Evolutionary conservation across 2,113 vertebrate species (phyloP).

Genomic region (Saguinus midas): DNA sequence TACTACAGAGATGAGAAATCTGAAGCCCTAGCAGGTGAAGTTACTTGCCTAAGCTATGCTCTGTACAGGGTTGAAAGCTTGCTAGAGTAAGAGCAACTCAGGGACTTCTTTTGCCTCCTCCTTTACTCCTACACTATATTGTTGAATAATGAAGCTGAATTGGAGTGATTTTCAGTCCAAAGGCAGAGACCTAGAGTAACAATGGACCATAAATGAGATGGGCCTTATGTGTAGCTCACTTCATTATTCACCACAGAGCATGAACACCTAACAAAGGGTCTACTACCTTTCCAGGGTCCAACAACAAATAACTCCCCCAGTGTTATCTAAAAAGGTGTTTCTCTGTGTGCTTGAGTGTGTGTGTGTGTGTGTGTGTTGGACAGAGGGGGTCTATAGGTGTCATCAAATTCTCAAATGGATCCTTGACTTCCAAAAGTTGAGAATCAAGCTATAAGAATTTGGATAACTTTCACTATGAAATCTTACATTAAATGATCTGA

Average conservation of each 20-base stretch:
- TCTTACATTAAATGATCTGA: neutral
- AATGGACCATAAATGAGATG: rapidly evolving
- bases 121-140: too few relatives aligned
- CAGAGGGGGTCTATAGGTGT: neutral
- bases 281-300: neutral
- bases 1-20: neutral
- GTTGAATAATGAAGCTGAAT: neutral
- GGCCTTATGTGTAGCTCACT: neutral
- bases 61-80: neutral
- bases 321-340: neutral
- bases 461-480: neutral
- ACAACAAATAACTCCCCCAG: neutral
- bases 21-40: neutral
- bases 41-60: neutral
- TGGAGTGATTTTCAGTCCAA: neutral
- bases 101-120: neutral
- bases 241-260: neutral
- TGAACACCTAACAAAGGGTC: neutral
- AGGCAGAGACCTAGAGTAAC: neutral
- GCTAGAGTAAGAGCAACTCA: neutral
- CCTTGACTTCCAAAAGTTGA: neutral
- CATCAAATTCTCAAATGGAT: neutral
- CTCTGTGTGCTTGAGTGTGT: too few relatives aligned
- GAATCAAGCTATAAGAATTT: neutral
- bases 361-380: neutral